These are phyloP conservation scores for Hyposmocoma kahamanoa DNA, from an alignment of 1,140 invertebrate genomes.

Conservation along the genomic window DNA sequence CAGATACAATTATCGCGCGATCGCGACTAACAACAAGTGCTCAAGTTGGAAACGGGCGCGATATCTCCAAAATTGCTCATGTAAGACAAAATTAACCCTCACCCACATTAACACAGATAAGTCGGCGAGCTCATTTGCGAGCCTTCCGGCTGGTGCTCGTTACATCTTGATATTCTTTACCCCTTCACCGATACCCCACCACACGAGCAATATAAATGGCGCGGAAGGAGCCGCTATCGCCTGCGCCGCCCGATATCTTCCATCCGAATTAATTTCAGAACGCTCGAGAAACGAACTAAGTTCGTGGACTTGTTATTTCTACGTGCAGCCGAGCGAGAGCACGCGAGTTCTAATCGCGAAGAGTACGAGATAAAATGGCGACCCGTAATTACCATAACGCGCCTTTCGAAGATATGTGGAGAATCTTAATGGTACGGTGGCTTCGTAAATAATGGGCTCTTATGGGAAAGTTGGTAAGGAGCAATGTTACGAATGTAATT, in stretches of 20 bases:
- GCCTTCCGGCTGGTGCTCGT: constrained; percentile 68
- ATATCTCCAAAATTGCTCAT: constrained; percentile 67
- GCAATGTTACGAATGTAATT: constrained; percentile 69
- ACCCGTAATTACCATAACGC: constrained; percentile 71
- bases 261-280: constrained; percentile 72
- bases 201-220: constrained; percentile 71
- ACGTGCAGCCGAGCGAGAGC: constrained; percentile 48
- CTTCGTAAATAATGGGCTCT: constrained; percentile 71
- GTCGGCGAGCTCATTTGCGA: constrained; percentile 71
- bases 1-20: constrained; percentile 19
- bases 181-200: constrained; percentile 60
- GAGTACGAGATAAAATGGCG: constrained; percentile 69
- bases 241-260: constrained; percentile 68
- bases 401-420: constrained; percentile 70
- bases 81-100: constrained; percentile 71
- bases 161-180: constrained; percentile 74
- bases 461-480: constrained; percentile 69
- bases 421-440: constrained; percentile 71
- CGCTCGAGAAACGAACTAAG: constrained; percentile 65
- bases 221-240: constrained; percentile 68
- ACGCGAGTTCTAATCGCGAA: constrained; percentile 65
- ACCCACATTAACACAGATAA: constrained; percentile 69
- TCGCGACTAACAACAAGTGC: constrained; percentile 35
- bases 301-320: constrained; percentile 69
- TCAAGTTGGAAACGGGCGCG: constrained; percentile 34